A percentile compares a stretch with the other conserved stretches of the same genome.
Conservation (phyloP, 1,140 invertebrate genomes). For the Cylas formicarius region DNA sequence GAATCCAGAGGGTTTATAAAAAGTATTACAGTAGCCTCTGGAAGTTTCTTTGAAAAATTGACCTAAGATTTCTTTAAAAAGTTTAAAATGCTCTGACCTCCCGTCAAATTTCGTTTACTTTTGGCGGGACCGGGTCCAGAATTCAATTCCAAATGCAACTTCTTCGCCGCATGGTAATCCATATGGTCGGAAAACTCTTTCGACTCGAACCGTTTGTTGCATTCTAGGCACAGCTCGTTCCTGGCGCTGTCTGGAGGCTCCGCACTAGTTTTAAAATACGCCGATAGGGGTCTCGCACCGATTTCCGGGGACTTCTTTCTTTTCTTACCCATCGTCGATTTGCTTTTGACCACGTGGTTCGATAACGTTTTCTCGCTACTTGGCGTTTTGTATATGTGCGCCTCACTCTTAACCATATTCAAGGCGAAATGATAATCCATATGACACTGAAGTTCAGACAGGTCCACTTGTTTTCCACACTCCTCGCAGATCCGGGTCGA, state of each 20-base stretch:
- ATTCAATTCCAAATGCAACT: constrained; percentile 50
- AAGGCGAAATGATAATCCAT: constrained; percentile 56
- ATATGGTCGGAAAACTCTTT: constrained; percentile 55
- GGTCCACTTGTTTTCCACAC: constrained; percentile 47
- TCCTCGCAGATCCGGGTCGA: constrained; percentile 44
- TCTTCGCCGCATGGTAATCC: constrained; percentile 66
- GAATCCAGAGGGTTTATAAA: too few species aligned
- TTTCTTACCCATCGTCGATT: constrained; percentile 17
- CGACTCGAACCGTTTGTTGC: constrained; percentile 51
- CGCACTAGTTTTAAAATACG: constrained; percentile 33
- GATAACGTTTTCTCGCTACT: not conserved
- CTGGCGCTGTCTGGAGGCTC: constrained; percentile 27
- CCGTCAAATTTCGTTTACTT: not conserved
- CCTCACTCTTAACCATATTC: constrained; percentile 49
- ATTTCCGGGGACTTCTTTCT: too few species aligned
- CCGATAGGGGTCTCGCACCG: constrained; percentile 16
- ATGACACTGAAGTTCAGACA: constrained; percentile 46
- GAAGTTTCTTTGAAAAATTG: too few species aligned
- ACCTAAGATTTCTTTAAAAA: too few species aligned
- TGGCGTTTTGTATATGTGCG: constrained; percentile 28
- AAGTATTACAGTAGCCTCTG: too few species aligned
- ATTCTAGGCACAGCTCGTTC: constrained; percentile 52
- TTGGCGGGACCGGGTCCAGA: not conserved
- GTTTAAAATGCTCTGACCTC: too few species aligned
- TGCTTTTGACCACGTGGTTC: constrained; percentile 17